Evolutionary conservation across 1,140 invertebrate genomes (phyloP).

Genomic region (Harlomillsia oculata): DNA sequence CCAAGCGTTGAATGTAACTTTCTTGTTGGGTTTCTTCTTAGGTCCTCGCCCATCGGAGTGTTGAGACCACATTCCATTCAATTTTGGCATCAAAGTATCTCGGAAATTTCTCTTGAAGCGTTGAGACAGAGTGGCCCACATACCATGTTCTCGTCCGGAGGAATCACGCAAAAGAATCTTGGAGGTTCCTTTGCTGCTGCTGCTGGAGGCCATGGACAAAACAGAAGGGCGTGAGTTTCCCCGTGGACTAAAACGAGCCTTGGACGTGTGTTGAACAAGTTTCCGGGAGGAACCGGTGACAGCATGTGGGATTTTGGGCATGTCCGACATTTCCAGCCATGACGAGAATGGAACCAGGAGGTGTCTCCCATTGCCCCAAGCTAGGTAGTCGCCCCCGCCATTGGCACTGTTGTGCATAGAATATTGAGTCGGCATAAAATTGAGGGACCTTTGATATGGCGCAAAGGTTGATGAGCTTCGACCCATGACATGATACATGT

Average conservation of each 20-base stretch:
- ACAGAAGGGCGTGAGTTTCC: slow-evolving; percentile 9
- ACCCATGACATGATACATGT: slow-evolving; percentile 34
- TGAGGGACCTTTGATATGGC: slow-evolving; percentile 35
- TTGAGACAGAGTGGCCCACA: slow-evolving; percentile 34
- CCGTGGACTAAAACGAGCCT: not conserved
- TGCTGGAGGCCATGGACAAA: slow-evolving; percentile 1
- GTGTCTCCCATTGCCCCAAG: slow-evolving; percentile 24
- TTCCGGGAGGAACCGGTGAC: not conserved
- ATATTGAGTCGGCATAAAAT: slow-evolving; percentile 21
- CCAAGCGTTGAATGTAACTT: slow-evolving; percentile 36
- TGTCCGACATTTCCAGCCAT: slow-evolving; percentile 32
- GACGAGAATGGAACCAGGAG: slow-evolving; percentile 33
- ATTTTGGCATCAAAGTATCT: slow-evolving; percentile 32
- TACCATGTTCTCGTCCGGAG: slow-evolving; percentile 17
- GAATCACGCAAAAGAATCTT: slow-evolving; percentile 32
- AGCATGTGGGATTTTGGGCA: slow-evolving; percentile 21
- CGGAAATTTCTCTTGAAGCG: slow-evolving; percentile 33
- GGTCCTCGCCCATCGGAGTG: slow-evolving; percentile 7
- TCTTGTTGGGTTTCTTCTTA: slow-evolving; percentile 32
- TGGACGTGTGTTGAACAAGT: not conserved
- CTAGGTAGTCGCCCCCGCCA: slow-evolving; percentile 10
- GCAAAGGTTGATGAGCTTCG: slow-evolving; percentile 35
- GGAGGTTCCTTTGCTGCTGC: slow-evolving; percentile 23
- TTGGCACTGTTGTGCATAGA: not conserved
- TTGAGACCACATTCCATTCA: slow-evolving; percentile 34